Conservation (phyloP, 1,140 invertebrate genomes). For the Drosophila navojoa region DNA sequence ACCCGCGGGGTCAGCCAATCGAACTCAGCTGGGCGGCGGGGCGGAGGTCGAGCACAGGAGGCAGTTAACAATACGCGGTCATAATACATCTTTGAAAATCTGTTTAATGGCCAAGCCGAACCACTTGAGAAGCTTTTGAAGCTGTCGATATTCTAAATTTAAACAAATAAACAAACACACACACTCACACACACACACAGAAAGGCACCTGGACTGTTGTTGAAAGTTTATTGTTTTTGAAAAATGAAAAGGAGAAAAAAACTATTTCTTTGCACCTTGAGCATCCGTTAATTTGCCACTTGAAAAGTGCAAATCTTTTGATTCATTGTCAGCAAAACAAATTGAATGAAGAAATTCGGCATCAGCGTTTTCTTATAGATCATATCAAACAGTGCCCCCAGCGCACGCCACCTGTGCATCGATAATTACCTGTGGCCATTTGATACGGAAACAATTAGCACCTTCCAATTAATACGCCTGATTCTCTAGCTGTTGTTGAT, state of each 20-base stretch:
- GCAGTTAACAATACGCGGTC: conserved; percentile 55
- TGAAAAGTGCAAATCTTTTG: conserved; percentile 57
- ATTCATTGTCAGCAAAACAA: conserved; percentile 56
- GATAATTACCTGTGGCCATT: not conserved
- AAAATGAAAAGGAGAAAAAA: conserved; percentile 55
- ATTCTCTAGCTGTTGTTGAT: not conserved
- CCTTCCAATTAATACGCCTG: not conserved
- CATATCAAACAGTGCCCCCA: not conserved
- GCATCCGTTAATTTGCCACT: conserved; percentile 73
- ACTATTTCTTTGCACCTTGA: conserved; percentile 61
- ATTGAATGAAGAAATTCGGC: not conserved
- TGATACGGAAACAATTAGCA: conserved; percentile 1
- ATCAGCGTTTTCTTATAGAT: not conserved
- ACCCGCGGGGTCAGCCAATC: conserved; percentile 74
- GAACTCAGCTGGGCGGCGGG: not conserved
- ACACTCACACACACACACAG: conserved; percentile 5
- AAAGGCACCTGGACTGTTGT: conserved; percentile 29
- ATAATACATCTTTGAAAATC: conserved; percentile 79
- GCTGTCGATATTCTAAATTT: conserved; percentile 81
- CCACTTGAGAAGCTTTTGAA: conserved; percentile 79
- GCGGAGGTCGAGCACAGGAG: not conserved
- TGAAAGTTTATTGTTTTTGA: conserved; percentile 79
- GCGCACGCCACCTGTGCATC: not conserved
- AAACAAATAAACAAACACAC: conserved; percentile 77
- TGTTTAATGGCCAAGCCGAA: conserved; percentile 64